Percentiles rank a stretch among this genome's conserved stretches.
Conservation (phyloP, 2,113 vertebrate genomes). For the Probosciger aterrimus region DNA sequence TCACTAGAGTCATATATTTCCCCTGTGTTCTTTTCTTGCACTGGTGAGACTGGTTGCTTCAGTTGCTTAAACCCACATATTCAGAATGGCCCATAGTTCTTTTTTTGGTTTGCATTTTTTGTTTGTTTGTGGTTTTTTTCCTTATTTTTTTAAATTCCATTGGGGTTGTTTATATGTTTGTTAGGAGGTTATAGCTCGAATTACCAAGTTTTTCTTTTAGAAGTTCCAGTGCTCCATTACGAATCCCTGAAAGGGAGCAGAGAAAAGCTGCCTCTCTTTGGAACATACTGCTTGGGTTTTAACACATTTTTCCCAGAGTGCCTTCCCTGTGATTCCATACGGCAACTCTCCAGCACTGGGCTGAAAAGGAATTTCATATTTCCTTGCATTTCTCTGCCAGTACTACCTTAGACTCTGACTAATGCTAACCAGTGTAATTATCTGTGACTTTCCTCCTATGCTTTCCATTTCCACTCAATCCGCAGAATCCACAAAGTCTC, state of each 20-base stretch:
- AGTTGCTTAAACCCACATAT: neutral
- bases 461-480: constrained; percentile 1
- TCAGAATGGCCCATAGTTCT: neutral
- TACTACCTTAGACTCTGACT: neutral
- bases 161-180: neutral
- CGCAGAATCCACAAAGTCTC: neutral
- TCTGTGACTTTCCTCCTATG: neutral
- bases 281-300: constrained; percentile 9
- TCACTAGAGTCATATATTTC: neutral
- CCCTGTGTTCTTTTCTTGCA: neutral
- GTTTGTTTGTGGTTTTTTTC: neutral
- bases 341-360: neutral
- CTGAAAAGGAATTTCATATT: constrained; percentile 33
- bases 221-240: neutral
- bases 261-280: neutral
- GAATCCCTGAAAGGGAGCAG: neutral
- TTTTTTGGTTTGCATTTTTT: neutral
- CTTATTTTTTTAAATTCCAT: neutral
- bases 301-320: neutral
- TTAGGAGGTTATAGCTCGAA: neutral
- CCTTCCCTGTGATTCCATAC: neutral
- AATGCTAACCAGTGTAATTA: constrained; percentile 42
- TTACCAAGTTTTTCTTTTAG: constrained; percentile 7
- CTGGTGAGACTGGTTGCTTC: neutral
- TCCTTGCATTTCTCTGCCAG: constrained; percentile 39